Evolutionary conservation across 2,113 vertebrate genomes (phyloP).

Genomic region (Ptilorrhoa leucosticta): DNA sequence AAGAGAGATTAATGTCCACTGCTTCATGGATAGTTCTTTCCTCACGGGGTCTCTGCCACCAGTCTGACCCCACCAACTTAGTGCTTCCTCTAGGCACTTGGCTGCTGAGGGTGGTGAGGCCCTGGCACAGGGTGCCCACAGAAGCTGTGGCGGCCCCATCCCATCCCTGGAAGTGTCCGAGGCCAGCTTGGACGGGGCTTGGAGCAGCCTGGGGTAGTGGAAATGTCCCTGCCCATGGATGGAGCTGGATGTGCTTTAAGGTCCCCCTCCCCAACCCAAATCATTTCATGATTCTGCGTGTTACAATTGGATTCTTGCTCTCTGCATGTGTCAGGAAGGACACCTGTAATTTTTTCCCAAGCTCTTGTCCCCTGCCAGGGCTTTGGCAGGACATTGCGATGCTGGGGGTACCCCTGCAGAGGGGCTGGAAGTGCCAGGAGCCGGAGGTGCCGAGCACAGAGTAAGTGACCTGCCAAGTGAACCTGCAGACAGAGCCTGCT

Average conservation of each 20-base stretch:
- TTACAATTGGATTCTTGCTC: background rate
- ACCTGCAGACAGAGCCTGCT: background rate
- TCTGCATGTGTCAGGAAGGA: background rate
- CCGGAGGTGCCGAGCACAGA: background rate
- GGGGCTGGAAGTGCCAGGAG: background rate
- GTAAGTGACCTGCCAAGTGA: background rate
- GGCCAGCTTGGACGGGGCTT: rapidly evolving
- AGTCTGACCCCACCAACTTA: background rate
- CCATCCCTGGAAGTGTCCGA: background rate
- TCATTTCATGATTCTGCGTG: background rate
- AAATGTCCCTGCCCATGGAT: background rate
- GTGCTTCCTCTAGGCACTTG: background rate
- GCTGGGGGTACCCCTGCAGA: background rate
- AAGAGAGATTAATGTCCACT: background rate
- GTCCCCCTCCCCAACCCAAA: background rate
- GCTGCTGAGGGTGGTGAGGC: background rate
- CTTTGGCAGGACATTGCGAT: background rate
- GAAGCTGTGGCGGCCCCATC: background rate
- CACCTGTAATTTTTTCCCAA: background rate
- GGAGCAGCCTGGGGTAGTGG: background rate
- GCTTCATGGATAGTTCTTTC: background rate
- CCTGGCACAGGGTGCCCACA: background rate
- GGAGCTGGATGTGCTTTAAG: background rate
- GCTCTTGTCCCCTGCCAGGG: background rate
- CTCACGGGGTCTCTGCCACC: background rate